Base-by-base conservation (phyloP, 1,140 invertebrate species). In the Euschistus heros region DNA sequence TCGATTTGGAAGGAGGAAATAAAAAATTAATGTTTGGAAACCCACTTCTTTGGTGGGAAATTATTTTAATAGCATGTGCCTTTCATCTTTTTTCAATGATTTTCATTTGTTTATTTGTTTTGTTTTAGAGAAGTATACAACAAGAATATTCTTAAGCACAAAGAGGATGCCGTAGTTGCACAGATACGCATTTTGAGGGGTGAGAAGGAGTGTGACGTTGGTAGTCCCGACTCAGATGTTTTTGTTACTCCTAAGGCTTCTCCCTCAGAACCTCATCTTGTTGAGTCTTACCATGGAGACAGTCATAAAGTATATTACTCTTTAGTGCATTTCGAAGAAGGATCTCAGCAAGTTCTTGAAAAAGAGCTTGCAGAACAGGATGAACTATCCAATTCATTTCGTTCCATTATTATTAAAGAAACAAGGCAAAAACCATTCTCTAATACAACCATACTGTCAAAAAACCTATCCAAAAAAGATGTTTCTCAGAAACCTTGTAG, bases 351-450 rank as follows among this genome's bases (percentile, higher is more conserved):
- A 42, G 50, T 69, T 26, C 65, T 73, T 22, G 71, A 71, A 55
- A 67, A 64, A 50, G 72, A 73, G 60, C 52, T 73, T 26, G 72
- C 72, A 24, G 72, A 73, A 66, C 72, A 73, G 64, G 72, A 73
- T 64, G 64, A 69, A 42, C 67, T 73, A 37, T 69, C 71, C 26
- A 64, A 71, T 27, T 72, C 70, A 20, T 72, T 72, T 62, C 68
- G 68, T 42, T 72, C 70, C 0, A 72, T 72, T n/a, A 64, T 69
- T 22, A 68, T 65, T 13, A 69, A 68, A 61, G 69, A 71, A 57
- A 27, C 18, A 37, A 63, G 66, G 54, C 52, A 63, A 50, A 68
- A 70, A 67, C 67, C 69, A 14, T 64, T 46, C 2, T 68, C 67
- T 33, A 57, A 62, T 44, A 57, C 61, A 44, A n/a, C 61, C 17